A percentile compares a stretch with the other conserved stretches of the same genome.
phyloP scores from a whole-genome alignment of 2,888 invertebrate genomes.

The Hylaea fasciaria region DNA sequence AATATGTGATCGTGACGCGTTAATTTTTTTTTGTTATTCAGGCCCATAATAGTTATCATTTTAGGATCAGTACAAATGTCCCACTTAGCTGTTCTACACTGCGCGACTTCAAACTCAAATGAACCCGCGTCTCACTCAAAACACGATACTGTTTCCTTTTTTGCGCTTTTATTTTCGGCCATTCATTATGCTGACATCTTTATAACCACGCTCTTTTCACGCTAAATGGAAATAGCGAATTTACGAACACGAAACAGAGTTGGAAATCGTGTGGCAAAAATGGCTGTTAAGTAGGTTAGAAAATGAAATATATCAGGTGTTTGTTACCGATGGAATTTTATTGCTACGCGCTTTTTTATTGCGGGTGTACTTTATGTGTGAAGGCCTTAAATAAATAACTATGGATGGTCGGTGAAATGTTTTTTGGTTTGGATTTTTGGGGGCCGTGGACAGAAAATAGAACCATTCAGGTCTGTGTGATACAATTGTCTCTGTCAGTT shows the following conservation, averaged over 20 bases:
- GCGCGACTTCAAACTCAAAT: constrained; percentile 33
- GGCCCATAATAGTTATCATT: too few relatives aligned
- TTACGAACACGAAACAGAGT: constrained; percentile 21
- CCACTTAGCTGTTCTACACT: constrained; percentile 15
- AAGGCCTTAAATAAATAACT: constrained; percentile 16
- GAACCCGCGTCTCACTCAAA: constrained; percentile 42
- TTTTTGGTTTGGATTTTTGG: neutral
- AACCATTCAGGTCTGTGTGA: neutral
- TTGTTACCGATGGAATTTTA: constrained; percentile 31
- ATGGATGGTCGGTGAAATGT: constrained; percentile 1
- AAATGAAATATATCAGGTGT: constrained; percentile 44
- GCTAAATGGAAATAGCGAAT: neutral
- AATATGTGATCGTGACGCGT: too few relatives aligned
- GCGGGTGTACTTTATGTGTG: constrained; percentile 18
- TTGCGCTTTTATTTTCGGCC: constrained; percentile 41
- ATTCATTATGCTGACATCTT: constrained; percentile 44
- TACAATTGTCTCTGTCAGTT: too few relatives aligned
- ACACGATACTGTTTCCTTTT: constrained; percentile 40
- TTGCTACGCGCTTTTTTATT: constrained; percentile 31
- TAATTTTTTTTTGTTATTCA: too few relatives aligned
- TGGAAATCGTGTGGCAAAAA: constrained; percentile 4
- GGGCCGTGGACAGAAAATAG: too few relatives aligned
- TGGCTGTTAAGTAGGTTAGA: constrained; percentile 29
- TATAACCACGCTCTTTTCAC: constrained; percentile 24
- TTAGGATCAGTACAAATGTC: too few relatives aligned